Evolutionary conservation across 1,140 invertebrate species (phyloP).

Genomic region (Sesamia nonagrioides): DNA sequence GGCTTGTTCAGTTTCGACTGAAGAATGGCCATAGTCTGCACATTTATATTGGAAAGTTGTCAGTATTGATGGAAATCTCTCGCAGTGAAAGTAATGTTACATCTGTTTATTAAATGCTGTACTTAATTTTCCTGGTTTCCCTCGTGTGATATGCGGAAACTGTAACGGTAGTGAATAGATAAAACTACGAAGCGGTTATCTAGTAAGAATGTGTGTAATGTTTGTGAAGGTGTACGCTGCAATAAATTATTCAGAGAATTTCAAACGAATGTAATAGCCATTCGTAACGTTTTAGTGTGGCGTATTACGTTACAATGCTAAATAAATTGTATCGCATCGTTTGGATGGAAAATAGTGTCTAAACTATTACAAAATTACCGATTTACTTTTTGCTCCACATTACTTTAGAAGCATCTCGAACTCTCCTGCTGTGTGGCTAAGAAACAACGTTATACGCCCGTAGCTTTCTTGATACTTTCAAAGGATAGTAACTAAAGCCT

Average conservation of each 20-base stretch:
- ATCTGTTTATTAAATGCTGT: slow-evolving; percentile 37
- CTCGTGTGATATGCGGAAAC: slow-evolving; percentile 60
- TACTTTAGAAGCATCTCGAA: neutral
- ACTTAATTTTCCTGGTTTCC: slow-evolving; percentile 70
- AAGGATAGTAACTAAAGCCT: slow-evolving; percentile 9
- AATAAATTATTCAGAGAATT: slow-evolving; percentile 16
- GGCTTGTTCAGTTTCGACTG: slow-evolving; percentile 61
- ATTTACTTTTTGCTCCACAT: neutral
- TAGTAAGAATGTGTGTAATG: slow-evolving; percentile 7
- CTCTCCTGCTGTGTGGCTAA: neutral
- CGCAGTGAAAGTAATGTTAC: slow-evolving; percentile 51
- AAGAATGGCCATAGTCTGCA: slow-evolving; percentile 65
- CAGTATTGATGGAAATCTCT: slow-evolving; percentile 78
- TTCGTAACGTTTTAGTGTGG: slow-evolving; percentile 30
- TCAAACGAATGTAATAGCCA: slow-evolving; percentile 15
- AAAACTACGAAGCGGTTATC: slow-evolving; percentile 19
- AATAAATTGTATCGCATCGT: slow-evolving; percentile 32
- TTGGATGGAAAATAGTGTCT: neutral
- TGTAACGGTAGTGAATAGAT: slow-evolving; percentile 52
- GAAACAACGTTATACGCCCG: neutral
- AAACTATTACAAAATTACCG: neutral
- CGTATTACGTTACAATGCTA: slow-evolving; percentile 35
- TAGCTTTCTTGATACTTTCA: neutral
- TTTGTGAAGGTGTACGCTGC: slow-evolving; percentile 7
- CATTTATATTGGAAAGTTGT: slow-evolving; percentile 80